A percentile compares a stretch with the other conserved stretches of the same genome.
These are phyloP conservation scores for Mobula hypostoma DNA, from an alignment of 2,113 vertebrate species.

Conservation along the genomic window DNA sequence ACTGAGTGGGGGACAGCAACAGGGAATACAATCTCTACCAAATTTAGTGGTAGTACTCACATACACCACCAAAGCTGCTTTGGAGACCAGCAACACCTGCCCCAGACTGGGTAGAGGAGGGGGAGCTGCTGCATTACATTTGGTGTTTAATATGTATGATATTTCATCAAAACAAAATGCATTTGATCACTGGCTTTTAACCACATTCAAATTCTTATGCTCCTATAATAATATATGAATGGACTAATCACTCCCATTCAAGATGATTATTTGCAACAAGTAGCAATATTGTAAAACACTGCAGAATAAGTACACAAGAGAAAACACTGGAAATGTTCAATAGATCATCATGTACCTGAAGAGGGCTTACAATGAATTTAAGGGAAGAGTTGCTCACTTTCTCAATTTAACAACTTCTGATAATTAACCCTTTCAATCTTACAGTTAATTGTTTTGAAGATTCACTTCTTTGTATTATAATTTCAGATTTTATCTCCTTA, in stretches of 20 bases:
- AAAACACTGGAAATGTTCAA: no score
- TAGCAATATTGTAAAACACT: background rate
- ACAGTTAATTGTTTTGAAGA: no score
- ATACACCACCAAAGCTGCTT: background rate
- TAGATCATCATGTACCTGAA: no score
- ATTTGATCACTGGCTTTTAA: background rate
- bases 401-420: no score
- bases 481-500: no score
- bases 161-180: background rate
- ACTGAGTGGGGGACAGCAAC: background rate
- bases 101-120: no score
- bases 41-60: background rate
- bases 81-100: background rate
- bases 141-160: background rate
- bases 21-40: background rate
- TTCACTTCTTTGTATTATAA: no score
- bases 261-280: background rate
- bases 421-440: no score
- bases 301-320: background rate
- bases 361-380: no score
- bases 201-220: background rate
- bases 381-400: no score
- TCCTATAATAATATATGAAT: background rate
- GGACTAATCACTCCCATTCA: background rate
- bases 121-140: background rate